These are phyloP conservation scores for Corynorhinus townsendii DNA, from an alignment of 2,113 vertebrate genomes.

Conservation along the genomic window DNA sequence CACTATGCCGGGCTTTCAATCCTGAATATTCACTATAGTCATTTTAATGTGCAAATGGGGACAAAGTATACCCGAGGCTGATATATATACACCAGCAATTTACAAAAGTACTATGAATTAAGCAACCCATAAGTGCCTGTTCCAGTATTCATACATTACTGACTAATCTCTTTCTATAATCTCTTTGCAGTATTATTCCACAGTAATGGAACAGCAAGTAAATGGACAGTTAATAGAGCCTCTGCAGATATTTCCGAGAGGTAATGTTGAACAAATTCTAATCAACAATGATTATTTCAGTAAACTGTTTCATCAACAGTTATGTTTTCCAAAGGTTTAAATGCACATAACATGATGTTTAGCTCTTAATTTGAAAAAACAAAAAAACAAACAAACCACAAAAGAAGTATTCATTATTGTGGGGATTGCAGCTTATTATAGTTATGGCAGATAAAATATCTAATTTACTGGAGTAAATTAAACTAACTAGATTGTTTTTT, in stretches of 20 bases:
- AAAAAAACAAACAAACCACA: slow-evolving; percentile 33
- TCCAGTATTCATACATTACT: slow-evolving; percentile 58
- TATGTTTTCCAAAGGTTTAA: slow-evolving; percentile 75
- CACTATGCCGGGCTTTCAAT: slow-evolving; percentile 11
- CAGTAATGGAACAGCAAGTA: slow-evolving; percentile 95
- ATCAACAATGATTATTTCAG: slow-evolving; percentile 70
- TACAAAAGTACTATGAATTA: slow-evolving; percentile 42
- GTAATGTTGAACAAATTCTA: slow-evolving; percentile 81
- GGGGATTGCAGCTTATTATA: slow-evolving; percentile 67
- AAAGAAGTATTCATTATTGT: slow-evolving; percentile 68
- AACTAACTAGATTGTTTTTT: slow-evolving; percentile 76
- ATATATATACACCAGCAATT: not conserved
- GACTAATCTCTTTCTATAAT: slow-evolving; percentile 72
- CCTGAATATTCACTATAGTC: not conserved
- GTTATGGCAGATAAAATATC: slow-evolving; percentile 77
- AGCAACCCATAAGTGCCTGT: slow-evolving; percentile 29
- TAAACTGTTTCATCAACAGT: slow-evolving; percentile 71
- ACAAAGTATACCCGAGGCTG: slow-evolving; percentile 18
- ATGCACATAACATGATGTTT: slow-evolving; percentile 73
- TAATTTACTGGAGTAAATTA: slow-evolving; percentile 80
- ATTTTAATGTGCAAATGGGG: not conserved
- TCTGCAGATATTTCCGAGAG: slow-evolving; percentile 96
- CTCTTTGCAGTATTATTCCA: slow-evolving; percentile 93
- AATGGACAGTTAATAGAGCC: slow-evolving; percentile 95
- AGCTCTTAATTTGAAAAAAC: slow-evolving; percentile 72